Evolutionary conservation across 2,797 vertebrate genomes (phyloP).

Genomic region (Melopsittacus undulatus): DNA sequence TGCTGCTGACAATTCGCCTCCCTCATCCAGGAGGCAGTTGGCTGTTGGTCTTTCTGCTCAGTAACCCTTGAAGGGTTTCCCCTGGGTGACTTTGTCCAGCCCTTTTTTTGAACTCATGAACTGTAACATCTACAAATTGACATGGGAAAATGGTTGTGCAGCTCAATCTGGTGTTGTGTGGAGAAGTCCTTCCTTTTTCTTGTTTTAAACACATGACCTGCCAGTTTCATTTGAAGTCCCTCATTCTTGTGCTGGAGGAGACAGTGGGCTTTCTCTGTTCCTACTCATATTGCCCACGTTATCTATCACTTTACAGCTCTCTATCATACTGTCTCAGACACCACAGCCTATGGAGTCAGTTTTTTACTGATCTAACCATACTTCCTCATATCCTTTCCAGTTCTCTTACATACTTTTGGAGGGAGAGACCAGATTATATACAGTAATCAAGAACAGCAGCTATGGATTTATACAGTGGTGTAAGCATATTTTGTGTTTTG

Average conservation of each 20-base stretch:
- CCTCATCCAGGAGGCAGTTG: not conserved
- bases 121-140: not conserved
- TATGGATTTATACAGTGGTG: not conserved
- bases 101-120: not conserved
- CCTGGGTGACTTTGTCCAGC: not conserved
- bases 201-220: not conserved
- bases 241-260: not conserved
- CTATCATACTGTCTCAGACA: fast-evolving
- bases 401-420: not conserved
- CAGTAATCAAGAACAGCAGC: not conserved
- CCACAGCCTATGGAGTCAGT: not conserved
- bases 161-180: not conserved
- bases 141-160: not conserved
- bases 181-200: not conserved
- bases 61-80: not conserved
- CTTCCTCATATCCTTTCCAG: not conserved
- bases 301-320: not conserved
- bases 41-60: not conserved
- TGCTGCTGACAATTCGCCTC: not conserved
- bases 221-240: not conserved
- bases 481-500: not conserved
- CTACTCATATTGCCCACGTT: not conserved
- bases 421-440: not conserved
- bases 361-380: not conserved
- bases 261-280: not conserved